These are phyloP conservation scores for Drosophila equinoxialis DNA, from an alignment of 1,140 invertebrate genomes.

Conservation along the genomic window DNA sequence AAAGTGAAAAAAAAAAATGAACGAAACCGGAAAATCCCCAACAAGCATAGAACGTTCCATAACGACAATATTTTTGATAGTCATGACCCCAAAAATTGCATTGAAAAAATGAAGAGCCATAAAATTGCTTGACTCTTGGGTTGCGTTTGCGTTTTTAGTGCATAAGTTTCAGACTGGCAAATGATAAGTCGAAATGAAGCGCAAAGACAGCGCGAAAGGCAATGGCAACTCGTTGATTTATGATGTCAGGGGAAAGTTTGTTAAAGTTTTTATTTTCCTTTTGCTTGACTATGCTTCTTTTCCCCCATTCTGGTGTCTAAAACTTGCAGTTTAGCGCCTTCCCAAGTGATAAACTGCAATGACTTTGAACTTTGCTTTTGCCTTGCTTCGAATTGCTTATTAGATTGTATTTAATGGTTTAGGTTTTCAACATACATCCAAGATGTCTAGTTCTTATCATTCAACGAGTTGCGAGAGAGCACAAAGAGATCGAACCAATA, in stretches of 20 bases:
- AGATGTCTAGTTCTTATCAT: neutral
- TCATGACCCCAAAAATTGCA: conserved; percentile 63
- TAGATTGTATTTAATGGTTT: conserved; percentile 55
- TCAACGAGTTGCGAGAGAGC: too few species aligned
- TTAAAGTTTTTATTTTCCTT: conserved; percentile 2
- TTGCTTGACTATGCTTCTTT: neutral
- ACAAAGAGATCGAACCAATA: too few species aligned
- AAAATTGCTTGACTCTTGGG: conserved; percentile 36
- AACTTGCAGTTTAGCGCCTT: conserved; percentile 71
- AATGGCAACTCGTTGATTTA: conserved; percentile 66
- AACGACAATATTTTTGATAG: conserved; percentile 74
- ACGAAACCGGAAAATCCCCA: neutral
- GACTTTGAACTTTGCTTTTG: conserved; percentile 43
- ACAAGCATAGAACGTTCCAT: conserved; percentile 15
- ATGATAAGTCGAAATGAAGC: conserved; percentile 74
- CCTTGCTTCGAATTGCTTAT: conserved; percentile 37
- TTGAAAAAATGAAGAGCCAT: conserved; percentile 58
- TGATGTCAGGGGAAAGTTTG: conserved; percentile 66
- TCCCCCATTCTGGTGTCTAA: conserved; percentile 24
- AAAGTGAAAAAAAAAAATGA: neutral
- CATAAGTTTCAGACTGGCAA: conserved; percentile 54
- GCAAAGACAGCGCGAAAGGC: conserved; percentile 8
- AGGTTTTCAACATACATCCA: neutral
- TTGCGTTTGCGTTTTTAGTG: conserved; percentile 55
- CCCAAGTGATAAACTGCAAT: conserved; percentile 70